Evolutionary conservation across 2,113 vertebrate genomes (phyloP).

Genomic region (Sylvia atricapilla): DNA sequence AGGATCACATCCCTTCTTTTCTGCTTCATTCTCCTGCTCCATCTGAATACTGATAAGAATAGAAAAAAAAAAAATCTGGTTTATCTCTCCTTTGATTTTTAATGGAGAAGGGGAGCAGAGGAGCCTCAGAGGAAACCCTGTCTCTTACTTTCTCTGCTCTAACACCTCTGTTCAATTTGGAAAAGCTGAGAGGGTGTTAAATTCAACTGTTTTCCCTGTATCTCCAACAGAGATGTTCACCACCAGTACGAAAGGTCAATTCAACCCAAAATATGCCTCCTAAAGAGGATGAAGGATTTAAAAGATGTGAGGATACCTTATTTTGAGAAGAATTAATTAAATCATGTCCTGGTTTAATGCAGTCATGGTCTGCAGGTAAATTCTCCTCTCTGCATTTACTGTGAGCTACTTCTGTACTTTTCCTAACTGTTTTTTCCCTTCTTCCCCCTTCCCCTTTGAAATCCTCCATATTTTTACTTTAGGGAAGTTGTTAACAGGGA

Average conservation of each 20-base stretch:
- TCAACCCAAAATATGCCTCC: background rate
- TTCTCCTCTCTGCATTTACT: background rate
- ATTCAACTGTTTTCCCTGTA: background rate
- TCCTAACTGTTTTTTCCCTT: background rate
- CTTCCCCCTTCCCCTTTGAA: rapidly evolving
- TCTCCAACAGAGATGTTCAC: background rate
- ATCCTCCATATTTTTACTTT: background rate
- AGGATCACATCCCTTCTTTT: background rate
- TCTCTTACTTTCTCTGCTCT: background rate
- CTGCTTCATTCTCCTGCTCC: background rate
- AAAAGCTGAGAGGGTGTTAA: background rate
- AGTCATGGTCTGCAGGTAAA: background rate
- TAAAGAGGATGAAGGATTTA: background rate
- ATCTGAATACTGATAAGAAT: background rate
- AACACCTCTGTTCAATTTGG: background rate
- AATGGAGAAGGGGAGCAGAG: background rate
- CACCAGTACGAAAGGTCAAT: background rate
- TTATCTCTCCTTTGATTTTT: background rate
- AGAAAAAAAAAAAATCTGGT: too few species aligned
- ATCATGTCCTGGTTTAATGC: background rate
- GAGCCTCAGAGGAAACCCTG: background rate
- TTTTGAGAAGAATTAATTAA: background rate
- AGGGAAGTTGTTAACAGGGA: background rate
- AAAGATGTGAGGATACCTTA: background rate
- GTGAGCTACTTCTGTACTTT: background rate